These are phyloP conservation scores for Philonicus albiceps DNA, from an alignment of 2,888 invertebrate species.

Conservation along the genomic window DNA sequence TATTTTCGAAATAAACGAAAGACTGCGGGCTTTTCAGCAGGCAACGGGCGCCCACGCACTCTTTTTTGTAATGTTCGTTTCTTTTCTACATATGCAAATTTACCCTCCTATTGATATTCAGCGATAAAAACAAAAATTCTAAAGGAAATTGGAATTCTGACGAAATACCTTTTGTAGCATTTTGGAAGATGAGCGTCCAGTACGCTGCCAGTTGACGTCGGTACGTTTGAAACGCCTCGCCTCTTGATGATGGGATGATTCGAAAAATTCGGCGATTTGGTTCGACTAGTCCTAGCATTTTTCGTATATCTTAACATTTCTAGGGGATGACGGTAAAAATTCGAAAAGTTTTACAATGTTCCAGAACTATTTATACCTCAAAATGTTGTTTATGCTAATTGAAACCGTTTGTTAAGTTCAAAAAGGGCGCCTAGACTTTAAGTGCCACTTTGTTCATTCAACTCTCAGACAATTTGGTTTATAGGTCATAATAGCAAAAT, in stretches of 20 bases:
- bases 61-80: background rate
- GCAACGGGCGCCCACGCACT: constrained; percentile 13
- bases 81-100: constrained; percentile 22
- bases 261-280: background rate
- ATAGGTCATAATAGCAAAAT: no score
- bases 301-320: no score
- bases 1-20: background rate
- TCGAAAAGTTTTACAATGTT: background rate
- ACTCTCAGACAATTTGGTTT: background rate
- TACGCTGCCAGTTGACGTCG: background rate
- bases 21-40: background rate
- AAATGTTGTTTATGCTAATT: background rate
- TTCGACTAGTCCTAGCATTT: background rate
- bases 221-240: background rate
- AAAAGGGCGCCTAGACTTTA: background rate
- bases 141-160: constrained; percentile 29
- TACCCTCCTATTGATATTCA: constrained; percentile 10
- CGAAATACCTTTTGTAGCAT: background rate
- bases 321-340: no score
- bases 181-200: background rate
- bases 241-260: background rate
- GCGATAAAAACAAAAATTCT: constrained; percentile 24
- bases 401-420: background rate
- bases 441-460: background rate
- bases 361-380: background rate